phyloP scores from a whole-genome alignment of 2,797 vertebrate genomes.

The Tapirus indicus region DNA sequence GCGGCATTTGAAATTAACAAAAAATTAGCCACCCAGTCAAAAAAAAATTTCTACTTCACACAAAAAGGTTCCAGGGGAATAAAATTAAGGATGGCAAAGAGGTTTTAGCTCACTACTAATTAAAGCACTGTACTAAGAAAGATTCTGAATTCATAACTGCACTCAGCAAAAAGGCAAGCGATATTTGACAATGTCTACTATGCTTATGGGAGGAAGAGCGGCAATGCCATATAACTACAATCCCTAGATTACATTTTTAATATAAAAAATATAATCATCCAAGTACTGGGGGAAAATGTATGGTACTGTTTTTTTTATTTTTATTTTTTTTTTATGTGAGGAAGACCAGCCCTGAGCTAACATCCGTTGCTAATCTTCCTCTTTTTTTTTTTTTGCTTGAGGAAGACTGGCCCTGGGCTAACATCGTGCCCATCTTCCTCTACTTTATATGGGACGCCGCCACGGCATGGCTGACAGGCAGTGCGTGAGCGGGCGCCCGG shows the following conservation, averaged over 20 bases:
- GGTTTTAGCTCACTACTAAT: not conserved
- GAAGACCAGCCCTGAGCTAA: no score
- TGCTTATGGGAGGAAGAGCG: not conserved
- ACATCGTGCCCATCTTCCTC: no score
- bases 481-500: no score
- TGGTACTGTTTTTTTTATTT: not conserved
- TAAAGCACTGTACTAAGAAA: not conserved
- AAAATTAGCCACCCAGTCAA: not conserved
- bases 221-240: not conserved
- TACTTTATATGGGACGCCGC: no score
- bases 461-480: no score
- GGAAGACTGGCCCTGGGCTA: no score
- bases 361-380: no score
- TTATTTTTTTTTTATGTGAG: no score
- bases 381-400: no score
- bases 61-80: slow-evolving; percentile 9
- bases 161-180: not conserved
- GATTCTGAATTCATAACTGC: not conserved
- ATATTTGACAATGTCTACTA: not conserved
- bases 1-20: slow-evolving; percentile 53
- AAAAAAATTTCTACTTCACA: not conserved
- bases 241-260: not conserved
- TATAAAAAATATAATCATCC: not conserved
- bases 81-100: not conserved
- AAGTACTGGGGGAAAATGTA: not conserved